Evolutionary conservation across 2,113 vertebrate genomes (phyloP).

Genomic region (Entelurus aequoreus): DNA sequence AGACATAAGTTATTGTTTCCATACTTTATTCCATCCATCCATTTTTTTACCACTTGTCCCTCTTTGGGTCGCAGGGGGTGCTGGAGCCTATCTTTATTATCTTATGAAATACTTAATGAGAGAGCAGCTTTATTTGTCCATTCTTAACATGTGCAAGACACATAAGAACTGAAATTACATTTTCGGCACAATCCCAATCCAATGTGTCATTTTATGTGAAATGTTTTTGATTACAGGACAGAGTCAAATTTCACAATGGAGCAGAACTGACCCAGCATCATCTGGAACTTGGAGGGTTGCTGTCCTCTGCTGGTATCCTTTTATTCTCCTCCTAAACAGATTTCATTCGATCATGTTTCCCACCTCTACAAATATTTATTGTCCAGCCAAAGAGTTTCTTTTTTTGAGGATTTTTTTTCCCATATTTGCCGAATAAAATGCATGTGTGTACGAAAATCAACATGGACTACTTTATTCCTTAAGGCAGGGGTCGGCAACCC

Average conservation of each 20-base stretch:
- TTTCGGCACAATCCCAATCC: too few relatives aligned
- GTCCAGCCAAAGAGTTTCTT: not conserved
- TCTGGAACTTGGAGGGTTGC: not conserved
- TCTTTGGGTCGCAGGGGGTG: too few relatives aligned
- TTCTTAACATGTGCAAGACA: too few relatives aligned
- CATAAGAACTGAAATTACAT: too few relatives aligned
- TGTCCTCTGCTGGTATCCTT: not conserved
- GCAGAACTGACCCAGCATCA: constrained; percentile 36
- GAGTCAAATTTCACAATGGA: constrained; percentile 68
- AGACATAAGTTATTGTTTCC: not conserved
- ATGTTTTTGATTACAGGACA: constrained; percentile 46
- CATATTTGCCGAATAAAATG: not conserved
- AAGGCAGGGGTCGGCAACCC: too few relatives aligned
- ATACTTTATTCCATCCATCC: too few relatives aligned
- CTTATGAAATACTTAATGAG: not conserved
- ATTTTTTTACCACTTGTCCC: too few relatives aligned
- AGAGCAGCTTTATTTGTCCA: too few relatives aligned
- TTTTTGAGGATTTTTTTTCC: not conserved
- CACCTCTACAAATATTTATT: not conserved
- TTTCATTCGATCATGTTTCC: not conserved
- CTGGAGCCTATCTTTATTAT: not conserved
- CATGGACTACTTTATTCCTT: not conserved
- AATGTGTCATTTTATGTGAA: not conserved
- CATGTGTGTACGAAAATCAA: not conserved
- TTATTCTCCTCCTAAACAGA: not conserved